Base-by-base conservation (phyloP, 2,113 vertebrate genomes). In the Toxostoma redivivum region DNA sequence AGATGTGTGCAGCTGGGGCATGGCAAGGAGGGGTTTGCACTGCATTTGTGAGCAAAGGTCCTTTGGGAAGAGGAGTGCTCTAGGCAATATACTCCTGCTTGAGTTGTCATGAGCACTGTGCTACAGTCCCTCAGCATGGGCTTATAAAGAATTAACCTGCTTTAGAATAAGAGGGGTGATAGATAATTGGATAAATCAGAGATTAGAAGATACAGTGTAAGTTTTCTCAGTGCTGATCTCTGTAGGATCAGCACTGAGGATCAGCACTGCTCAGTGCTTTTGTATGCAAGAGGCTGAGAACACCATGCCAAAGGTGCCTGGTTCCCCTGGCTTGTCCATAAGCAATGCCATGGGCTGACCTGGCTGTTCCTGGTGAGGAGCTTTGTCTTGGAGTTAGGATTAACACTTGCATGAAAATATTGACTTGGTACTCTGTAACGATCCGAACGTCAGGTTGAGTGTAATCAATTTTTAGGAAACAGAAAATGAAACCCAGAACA, bases 1-100 rank as follows among this genome's bases (percentile, higher is more conserved):
- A 70, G 45, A n/a, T 0, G 0, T 17, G 42, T 76, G 53, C 24
- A 28, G 20, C 53, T 11, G 12, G 33, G 24, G 4, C 44, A 28
- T 0, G 0, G 58, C 4, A 1, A 86, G 54, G 80, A 53, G 40
- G 25, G 50, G 12, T 33, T 60, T 53, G 51, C 47, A 6, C 11
- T 3, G 13, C 17, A 4, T 40, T 66, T 53, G 19, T 51, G 22
- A 56, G n/a, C 23, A 24, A 31, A 73, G 60, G 35, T 53, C 37
- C 37, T 2, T 35, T 21, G 28, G 33, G 33, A 8, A 57, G n/a
- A 10, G 19, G 16, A 54, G 11, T 72, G 15, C 44, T 69, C 28
- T 47, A 40, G 15, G 12, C 47, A 69, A 61, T 44, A 48, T 77
- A 54, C 17, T 65, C 50, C n/a, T 45, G 40, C 56, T 66, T 69